Conservation (phyloP, 2,113 vertebrate species). For the Dasyprocta punctata region DNA sequence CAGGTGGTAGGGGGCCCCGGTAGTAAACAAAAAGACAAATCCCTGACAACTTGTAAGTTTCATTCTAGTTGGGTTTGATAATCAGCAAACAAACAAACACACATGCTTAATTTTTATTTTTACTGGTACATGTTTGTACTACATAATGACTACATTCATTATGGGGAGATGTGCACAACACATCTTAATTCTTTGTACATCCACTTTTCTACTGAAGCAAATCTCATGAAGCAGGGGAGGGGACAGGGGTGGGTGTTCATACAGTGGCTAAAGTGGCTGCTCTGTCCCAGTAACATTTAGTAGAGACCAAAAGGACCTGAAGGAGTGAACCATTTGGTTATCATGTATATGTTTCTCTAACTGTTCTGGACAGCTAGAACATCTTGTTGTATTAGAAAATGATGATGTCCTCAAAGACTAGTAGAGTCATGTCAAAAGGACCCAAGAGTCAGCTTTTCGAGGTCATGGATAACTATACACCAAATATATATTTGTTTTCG, state of each 20-base stretch:
- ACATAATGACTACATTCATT: neutral
- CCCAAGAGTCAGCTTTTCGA: neutral
- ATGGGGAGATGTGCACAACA: neutral
- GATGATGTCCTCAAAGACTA: neutral
- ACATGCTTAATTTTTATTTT: neutral
- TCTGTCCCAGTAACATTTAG: neutral
- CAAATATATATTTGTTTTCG: neutral
- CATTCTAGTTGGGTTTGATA: neutral
- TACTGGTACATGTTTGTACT: neutral
- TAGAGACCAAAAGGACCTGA: neutral
- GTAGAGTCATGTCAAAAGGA: neutral
- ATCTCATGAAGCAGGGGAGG: neutral
- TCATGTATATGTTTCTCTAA: neutral
- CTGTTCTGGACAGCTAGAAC: neutral
- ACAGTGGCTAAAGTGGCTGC: no score
- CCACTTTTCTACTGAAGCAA: neutral
- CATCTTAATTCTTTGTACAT: neutral
- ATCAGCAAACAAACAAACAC: neutral
- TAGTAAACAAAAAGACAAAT: neutral
- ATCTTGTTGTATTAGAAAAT: neutral
- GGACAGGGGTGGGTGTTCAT: fast-evolving
- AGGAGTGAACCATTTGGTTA: neutral
- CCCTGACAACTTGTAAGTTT: neutral
- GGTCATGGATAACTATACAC: neutral
- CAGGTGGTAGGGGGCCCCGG: neutral